These are phyloP conservation scores for Asbolus verrucosus DNA, from an alignment of 1,140 invertebrate species.

Conservation along the genomic window DNA sequence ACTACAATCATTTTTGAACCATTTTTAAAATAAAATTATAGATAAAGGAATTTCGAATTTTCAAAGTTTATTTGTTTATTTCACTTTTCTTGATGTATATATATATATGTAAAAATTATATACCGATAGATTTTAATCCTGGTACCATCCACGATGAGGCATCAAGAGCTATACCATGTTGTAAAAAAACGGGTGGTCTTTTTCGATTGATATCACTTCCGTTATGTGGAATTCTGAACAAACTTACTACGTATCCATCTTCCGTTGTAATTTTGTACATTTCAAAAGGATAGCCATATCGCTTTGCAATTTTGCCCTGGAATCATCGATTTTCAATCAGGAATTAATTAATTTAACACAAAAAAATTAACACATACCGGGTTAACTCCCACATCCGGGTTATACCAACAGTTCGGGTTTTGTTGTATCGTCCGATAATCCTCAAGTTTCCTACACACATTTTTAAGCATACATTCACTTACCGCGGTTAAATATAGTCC, in stretches of 20 bases:
- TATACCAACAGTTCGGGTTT: conserved; percentile 56
- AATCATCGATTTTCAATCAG: conserved; percentile 25
- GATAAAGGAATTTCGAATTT: too few relatives aligned
- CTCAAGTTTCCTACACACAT: conserved; percentile 53
- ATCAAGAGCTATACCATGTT: conserved; percentile 73
- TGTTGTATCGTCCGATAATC: conserved; percentile 52
- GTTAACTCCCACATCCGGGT: conserved; percentile 50
- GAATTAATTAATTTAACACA: conserved; percentile 23
- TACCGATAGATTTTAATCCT: conserved; percentile 61
- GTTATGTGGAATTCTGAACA: conserved; percentile 67
- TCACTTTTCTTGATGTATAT: too few relatives aligned
- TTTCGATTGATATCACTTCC: conserved; percentile 12
- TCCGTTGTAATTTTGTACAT: conserved; percentile 65
- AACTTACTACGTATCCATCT: conserved; percentile 69
- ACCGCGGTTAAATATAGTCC: not conserved
- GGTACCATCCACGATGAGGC: conserved; percentile 71
- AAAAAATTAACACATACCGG: conserved; percentile 50
- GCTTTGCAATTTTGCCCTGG: conserved; percentile 64
- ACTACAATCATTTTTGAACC: too few relatives aligned
- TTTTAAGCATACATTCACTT: conserved; percentile 42
- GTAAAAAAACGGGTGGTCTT: conserved; percentile 69
- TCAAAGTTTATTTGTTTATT: too few relatives aligned
- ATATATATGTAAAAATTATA: not conserved
- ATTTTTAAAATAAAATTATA: too few relatives aligned
- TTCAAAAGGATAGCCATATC: conserved; percentile 69